Conservation (phyloP, 2,113 vertebrate species). For the Lepidothrix coronata region DNA sequence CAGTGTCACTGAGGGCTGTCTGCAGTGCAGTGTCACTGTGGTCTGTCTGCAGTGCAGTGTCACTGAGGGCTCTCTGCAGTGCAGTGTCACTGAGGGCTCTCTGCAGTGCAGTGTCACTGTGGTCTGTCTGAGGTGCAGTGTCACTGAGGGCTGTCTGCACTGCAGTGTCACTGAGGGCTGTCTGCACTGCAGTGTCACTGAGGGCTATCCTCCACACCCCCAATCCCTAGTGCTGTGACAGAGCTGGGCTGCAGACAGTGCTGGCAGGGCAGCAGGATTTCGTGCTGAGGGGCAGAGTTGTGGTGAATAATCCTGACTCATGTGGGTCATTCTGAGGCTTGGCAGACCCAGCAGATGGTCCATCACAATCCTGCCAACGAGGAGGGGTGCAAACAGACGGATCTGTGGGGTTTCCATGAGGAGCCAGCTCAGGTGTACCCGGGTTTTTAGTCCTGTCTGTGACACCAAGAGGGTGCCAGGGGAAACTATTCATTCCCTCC, state of each 20-base stretch:
- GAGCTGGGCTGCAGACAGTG: neutral
- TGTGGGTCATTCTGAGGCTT: neutral
- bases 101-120: no score
- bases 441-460: neutral
- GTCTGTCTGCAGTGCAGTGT: no score
- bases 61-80: no score
- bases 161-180: no score
- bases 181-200: no score
- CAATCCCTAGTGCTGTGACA: neutral
- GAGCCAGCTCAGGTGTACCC: neutral
- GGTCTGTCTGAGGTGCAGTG: no score
- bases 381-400: neutral
- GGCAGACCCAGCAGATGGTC: neutral
- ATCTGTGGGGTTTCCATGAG: neutral
- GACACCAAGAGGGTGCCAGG: neutral
- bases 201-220: neutral
- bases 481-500: neutral
- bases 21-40: no score
- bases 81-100: no score
- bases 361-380: rapidly evolving
- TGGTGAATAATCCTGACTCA: neutral
- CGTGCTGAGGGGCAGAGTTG: neutral
- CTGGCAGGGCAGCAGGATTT: neutral
- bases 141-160: no score
- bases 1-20: no score